Base-by-base conservation (phyloP, 2,113 vertebrate species). In the Amazona guildingii region DNA sequence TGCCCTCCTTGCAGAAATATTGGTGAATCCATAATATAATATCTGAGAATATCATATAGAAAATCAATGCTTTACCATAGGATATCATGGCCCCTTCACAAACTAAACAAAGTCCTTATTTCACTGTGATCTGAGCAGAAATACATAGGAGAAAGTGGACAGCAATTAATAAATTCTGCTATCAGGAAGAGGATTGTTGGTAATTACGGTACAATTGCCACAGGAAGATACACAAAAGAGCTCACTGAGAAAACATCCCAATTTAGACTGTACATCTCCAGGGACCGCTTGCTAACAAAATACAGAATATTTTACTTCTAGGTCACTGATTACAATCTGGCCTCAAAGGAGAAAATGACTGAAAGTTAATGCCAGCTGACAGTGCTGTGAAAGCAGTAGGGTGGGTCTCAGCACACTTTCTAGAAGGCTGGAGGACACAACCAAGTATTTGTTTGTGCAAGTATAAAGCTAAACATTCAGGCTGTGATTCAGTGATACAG, bases 281-380 rank as follows among this genome's bases (percentile, higher is more conserved):
- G 92, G 80, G 94, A 92, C 66, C 48, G 31, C 90, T 93, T 86
- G 94, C 88, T 93, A 95, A 96, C 77, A 75, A 94, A 93, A 86
- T 75, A 80, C 63, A 68, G 80, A 88, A 62, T 57, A 88, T 90
- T 96, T 88, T 87, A 85, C 84, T 95, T 94, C 93, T 91, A 91
- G 92, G 88, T 95, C 94, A 93, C 83, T 89, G 94, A 72, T 77
- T 96, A 85, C 88, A 94, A 20, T 88, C 89, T 66, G 82, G 70
- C 84, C 92, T 95, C 74, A 80, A 92, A 92, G 76, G 90, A 82
- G 85, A 95, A 94, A 89, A 77, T 85, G 54, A 91, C 88, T 90
- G 81, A 74, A 86, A 88, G 81, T 70, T 94, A 83, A 83, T 62
- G 82, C 91, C 89, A 72, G 87, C 83, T 94, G 94, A 84, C 63